phyloP scores from a whole-genome alignment of 2,113 vertebrate species.

The Rutilus rutilus region DNA sequence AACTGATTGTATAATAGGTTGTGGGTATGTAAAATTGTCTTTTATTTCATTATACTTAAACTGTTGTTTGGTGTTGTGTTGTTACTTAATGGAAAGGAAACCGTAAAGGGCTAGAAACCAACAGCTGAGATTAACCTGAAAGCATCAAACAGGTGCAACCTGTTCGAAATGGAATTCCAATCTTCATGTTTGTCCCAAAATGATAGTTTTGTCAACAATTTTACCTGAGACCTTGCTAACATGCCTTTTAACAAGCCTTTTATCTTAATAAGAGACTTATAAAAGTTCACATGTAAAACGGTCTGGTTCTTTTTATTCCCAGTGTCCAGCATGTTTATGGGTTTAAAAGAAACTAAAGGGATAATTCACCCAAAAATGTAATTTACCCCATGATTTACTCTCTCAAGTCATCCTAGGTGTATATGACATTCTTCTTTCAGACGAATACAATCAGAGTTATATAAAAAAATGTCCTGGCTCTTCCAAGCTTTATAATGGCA shows the following conservation, averaged over 20 bases:
- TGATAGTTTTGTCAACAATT: neutral
- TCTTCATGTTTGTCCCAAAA: slow-evolving; percentile 3
- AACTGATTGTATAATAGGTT: neutral
- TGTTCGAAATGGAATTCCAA: slow-evolving; percentile 37
- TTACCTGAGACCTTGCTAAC: neutral
- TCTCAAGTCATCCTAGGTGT: too few species aligned
- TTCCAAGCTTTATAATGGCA: too few species aligned
- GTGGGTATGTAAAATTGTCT: neutral
- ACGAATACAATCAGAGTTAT: too few species aligned
- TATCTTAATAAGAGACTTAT: neutral
- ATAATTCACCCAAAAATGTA: too few species aligned
- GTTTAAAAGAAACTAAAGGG: neutral
- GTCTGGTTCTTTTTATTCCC: neutral
- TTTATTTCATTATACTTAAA: neutral
- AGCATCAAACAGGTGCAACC: slow-evolving; percentile 23
- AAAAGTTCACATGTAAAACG: neutral
- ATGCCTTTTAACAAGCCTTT: neutral
- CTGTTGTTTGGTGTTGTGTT: neutral
- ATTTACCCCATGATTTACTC: too few species aligned
- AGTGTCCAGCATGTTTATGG: neutral
- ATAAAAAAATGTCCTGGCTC: too few species aligned
- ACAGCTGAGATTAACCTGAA: neutral
- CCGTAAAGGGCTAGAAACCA: neutral
- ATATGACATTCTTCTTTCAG: too few species aligned
- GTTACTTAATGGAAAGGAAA: neutral